Base-by-base conservation (phyloP, 1,140 invertebrate species). In the Lepidotrigona ventralis region DNA sequence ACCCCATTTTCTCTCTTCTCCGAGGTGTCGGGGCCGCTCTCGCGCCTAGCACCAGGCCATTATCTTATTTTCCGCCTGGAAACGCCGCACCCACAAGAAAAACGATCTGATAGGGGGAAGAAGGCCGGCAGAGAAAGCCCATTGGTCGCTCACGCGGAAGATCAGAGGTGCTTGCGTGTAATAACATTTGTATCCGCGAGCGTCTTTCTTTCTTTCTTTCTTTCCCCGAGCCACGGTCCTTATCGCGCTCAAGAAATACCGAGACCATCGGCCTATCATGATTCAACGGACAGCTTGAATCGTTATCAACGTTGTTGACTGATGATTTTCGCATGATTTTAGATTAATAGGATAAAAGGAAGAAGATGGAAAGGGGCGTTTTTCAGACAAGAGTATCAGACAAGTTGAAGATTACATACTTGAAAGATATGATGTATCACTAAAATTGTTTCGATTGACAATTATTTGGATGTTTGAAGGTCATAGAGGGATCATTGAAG, bases 1-100 rank as follows among this genome's bases (percentile, higher is more conserved):
- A 80, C 81, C 85, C 87, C 87, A 86, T 90, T 90, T 88, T 89
- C 89, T 78, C 87, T 81, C 53, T 73, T 51, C 66, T 83, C 76
- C 29, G 51, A 39, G 63, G 81, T 77, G 80, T 46, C 86, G 85
- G 84, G 87, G 89, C 89, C 89, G n/a, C 63, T 88, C 88, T 90
- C 91, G 85, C 90, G 89, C 90, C 91, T 89, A 91, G 89, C 88
- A 85, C 88, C 80, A 84, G 88, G 90, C 93, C 92, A 94, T 94
- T 94, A 94, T 94, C 93, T 94, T 92, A 92, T 94, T 94, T 94
- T 93, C 93, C 93, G 93, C 93, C 82, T 92, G 93, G 90, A 91
- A 93, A 92, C 92, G 92, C 92, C 90, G 90, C 91, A 92, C 89
- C 90, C 91, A 91, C 91, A 90, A 91, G 92, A 93, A 93, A 93